These are phyloP conservation scores for Elephantulus edwardii DNA, from an alignment of 2,113 vertebrate species.

Conservation along the genomic window DNA sequence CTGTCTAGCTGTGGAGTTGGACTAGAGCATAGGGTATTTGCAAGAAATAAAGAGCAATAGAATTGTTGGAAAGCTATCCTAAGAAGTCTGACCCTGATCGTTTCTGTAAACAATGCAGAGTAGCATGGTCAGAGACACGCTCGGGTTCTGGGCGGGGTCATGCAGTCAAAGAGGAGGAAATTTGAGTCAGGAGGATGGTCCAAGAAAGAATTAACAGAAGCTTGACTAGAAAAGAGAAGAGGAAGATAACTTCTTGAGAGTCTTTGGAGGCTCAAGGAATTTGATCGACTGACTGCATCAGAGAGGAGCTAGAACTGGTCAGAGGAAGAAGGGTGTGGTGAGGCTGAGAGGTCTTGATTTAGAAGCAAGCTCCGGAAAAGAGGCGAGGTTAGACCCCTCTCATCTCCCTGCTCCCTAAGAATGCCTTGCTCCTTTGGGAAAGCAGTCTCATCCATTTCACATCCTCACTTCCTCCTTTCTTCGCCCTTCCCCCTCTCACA, in stretches of 20 bases:
- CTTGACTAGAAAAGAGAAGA: neutral
- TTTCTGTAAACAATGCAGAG: neutral
- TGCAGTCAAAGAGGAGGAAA: neutral
- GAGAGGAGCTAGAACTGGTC: neutral
- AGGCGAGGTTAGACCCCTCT: neutral
- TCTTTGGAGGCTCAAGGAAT: neutral
- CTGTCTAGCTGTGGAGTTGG: neutral
- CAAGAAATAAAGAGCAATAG: neutral
- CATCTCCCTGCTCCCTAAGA: neutral
- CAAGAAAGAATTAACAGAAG: neutral
- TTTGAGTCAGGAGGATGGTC: neutral
- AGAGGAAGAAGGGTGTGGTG: neutral
- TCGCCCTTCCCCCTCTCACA: neutral
- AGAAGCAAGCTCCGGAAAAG: neutral
- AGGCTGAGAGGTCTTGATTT: neutral
- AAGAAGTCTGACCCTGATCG: neutral
- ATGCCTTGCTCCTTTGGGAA: neutral
- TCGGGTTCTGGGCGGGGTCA: neutral
- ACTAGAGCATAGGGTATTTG: neutral
- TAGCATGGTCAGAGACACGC: neutral
- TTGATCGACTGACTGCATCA: neutral
- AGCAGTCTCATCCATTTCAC: conserved; percentile 33
- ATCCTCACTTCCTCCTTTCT: conserved; percentile 15
- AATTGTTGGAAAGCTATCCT: neutral
- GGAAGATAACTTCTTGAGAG: neutral